A percentile compares a stretch with the other conserved stretches of the same genome.
phyloP scores from a whole-genome alignment of 2,888 invertebrate species.

The Perizoma affinitatum region DNA sequence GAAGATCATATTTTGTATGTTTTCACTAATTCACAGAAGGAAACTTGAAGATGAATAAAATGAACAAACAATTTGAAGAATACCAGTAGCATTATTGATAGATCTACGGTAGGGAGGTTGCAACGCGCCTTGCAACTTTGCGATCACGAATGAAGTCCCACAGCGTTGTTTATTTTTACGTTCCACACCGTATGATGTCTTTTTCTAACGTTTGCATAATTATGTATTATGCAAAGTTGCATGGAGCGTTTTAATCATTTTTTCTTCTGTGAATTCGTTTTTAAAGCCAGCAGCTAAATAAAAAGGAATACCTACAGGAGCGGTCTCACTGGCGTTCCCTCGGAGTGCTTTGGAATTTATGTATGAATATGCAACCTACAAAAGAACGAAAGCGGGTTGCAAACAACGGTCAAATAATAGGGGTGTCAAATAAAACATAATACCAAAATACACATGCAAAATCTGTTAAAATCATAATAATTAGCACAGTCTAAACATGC shows the following conservation, averaged over 20 bases:
- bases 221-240: too few species aligned
- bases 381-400: constrained; percentile 84
- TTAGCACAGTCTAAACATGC: constrained; percentile 49
- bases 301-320: constrained; percentile 88
- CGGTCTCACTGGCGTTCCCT: constrained; percentile 84
- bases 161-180: too few species aligned
- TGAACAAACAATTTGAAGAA: constrained; percentile 5
- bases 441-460: constrained; percentile 39
- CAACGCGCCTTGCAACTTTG: background rate
- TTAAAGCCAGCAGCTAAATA: constrained; percentile 39
- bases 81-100: background rate
- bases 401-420: constrained; percentile 68
- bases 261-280: constrained; percentile 17
- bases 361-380: constrained; percentile 86
- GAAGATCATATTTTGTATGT: constrained; percentile 27
- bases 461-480: constrained; percentile 32
- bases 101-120: too few species aligned
- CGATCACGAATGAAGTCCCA: background rate
- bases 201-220: too few species aligned
- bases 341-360: constrained; percentile 75
- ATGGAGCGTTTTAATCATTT: too few species aligned
- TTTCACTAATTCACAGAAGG: constrained; percentile 25
- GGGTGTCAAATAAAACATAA: constrained; percentile 42
- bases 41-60: constrained; percentile 4
- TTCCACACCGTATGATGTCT: too few species aligned